Evolutionary conservation across 2,113 vertebrate genomes (phyloP).

Genomic region (Triplophysa tibetana): DNA sequence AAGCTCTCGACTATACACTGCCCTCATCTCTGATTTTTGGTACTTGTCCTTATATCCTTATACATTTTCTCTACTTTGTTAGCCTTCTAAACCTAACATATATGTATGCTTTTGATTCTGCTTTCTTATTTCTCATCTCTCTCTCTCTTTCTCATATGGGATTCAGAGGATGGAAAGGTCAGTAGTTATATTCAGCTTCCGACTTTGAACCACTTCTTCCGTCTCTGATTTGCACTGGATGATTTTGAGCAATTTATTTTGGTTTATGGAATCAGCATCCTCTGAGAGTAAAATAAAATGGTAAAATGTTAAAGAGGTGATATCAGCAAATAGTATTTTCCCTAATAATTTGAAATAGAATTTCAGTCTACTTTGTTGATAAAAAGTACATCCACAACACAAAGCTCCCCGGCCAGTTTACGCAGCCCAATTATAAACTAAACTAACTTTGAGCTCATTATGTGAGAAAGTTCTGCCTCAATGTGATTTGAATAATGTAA

Average conservation of each 20-base stretch:
- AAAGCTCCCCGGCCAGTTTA: too few relatives aligned
- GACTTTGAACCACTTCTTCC: background rate
- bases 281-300: background rate
- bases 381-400: too few relatives aligned
- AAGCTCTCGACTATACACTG: background rate
- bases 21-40: background rate
- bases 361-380: too few relatives aligned
- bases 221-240: background rate
- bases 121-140: background rate
- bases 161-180: conserved; percentile 1
- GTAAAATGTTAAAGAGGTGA: too few relatives aligned
- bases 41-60: background rate
- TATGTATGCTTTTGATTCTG: background rate
- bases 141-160: background rate
- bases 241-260: background rate
- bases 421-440: too few relatives aligned
- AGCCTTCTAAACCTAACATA: background rate
- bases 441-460: too few relatives aligned
- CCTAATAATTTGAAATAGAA: background rate
- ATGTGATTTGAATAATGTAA: too few relatives aligned
- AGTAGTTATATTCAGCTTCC: background rate
- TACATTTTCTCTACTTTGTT: background rate
- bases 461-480: too few relatives aligned
- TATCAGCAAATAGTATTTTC: too few relatives aligned
- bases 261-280: background rate